A percentile compares a stretch with the other conserved stretches of the same genome.
Conservation (phyloP, 2,888 invertebrate genomes). For the Pyrocoelia pectoralis region DNA sequence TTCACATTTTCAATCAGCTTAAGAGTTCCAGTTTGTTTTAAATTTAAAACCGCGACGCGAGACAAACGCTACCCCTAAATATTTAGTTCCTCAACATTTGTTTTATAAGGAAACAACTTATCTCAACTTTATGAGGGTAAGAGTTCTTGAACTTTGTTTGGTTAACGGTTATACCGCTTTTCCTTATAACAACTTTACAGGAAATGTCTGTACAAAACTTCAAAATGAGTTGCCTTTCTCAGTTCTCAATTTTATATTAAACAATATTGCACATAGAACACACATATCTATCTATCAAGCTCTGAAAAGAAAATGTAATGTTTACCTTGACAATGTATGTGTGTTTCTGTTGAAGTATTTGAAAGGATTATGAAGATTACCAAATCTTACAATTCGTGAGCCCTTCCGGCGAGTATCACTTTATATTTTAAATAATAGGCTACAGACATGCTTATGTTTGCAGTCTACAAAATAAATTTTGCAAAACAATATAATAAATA, state of each 20-base stretch:
- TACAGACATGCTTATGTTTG: too few relatives aligned
- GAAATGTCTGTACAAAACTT: constrained; percentile 29
- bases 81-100: constrained; percentile 35
- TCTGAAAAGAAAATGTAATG: too few relatives aligned
- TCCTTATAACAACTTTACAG: constrained; percentile 22
- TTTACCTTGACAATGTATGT: too few relatives aligned
- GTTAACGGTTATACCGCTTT: constrained; percentile 29
- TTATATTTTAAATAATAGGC: too few relatives aligned
- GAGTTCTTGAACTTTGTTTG: constrained; percentile 30
- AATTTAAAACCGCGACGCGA: constrained; percentile 28
- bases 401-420: too few relatives aligned
- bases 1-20: constrained; percentile 49
- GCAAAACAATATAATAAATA: background rate
- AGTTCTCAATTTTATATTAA: constrained; percentile 21
- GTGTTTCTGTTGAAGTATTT: too few relatives aligned
- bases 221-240: constrained; percentile 24
- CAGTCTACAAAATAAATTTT: background rate
- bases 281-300: too few relatives aligned
- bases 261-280: constrained; percentile 10
- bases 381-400: too few relatives aligned
- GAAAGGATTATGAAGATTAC: too few relatives aligned
- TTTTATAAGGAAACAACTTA: constrained; percentile 29
- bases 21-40: constrained; percentile 43
- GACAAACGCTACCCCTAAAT: constrained; percentile 31
- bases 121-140: constrained; percentile 25